These are phyloP conservation scores for Orientallactaga bullata DNA, from an alignment of 2,113 vertebrate genomes.

Conservation along the genomic window DNA sequence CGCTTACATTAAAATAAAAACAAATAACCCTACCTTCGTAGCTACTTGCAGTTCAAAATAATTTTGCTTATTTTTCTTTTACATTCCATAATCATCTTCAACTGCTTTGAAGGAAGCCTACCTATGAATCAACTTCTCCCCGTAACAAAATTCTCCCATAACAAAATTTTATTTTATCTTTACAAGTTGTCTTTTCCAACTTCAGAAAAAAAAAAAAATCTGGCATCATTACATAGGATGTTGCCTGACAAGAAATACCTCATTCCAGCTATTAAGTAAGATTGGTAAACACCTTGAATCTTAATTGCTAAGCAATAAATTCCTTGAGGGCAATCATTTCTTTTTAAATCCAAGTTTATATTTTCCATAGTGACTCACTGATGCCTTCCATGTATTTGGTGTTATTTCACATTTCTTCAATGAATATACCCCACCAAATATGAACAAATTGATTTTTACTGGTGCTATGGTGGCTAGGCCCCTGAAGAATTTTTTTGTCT, in stretches of 20 bases:
- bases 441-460: conserved; percentile 27
- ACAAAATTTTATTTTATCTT: conserved; percentile 37
- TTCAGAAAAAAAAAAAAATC: not conserved
- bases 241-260: not conserved
- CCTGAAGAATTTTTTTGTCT: not conserved
- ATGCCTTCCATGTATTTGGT: not conserved
- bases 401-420: conserved; percentile 27
- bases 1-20: conserved; percentile 48
- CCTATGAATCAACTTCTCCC: not conserved
- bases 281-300: not conserved
- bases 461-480: not conserved
- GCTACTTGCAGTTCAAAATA: not conserved
- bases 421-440: conserved; percentile 21
- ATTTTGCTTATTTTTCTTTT: not conserved
- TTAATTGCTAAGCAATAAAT: not conserved
- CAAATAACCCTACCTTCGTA: not conserved
- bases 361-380: not conserved
- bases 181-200: not conserved
- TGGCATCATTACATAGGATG: not conserved
- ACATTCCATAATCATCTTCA: not conserved
- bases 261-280: not conserved
- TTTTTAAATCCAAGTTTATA: not conserved
- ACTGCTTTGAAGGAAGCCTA: not conserved
- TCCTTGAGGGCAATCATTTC: not conserved
- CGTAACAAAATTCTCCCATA: not conserved